A percentile compares a stretch with the other conserved stretches of the same genome.
phyloP scores from a whole-genome alignment of 2,888 invertebrate species.

The Agrochola macilenta region DNA sequence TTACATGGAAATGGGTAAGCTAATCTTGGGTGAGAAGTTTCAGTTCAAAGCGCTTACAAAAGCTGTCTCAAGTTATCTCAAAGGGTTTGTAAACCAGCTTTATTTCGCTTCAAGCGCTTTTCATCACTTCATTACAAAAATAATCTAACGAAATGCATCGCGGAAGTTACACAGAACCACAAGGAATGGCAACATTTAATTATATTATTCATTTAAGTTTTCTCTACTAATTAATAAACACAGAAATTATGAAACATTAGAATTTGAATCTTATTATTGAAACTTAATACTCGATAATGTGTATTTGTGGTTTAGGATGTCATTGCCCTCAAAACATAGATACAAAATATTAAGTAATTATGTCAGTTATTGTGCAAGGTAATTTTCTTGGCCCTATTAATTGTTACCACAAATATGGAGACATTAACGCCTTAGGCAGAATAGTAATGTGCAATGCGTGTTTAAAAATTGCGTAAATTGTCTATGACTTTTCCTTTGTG shows the following conservation, averaged over 20 bases:
- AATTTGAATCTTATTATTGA: constrained; percentile 14
- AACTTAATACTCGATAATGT: constrained; percentile 27
- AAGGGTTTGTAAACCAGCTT: not conserved
- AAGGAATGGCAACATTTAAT: constrained; percentile 13
- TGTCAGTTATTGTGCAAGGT: constrained; percentile 61
- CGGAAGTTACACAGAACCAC: constrained; percentile 36
- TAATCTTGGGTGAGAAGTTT: not conserved
- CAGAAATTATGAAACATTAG: constrained; percentile 13
- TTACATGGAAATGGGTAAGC: not conserved
- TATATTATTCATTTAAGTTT: constrained; percentile 13
- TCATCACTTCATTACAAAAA: constrained; percentile 25
- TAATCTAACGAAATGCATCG: constrained; percentile 14
- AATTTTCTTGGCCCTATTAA: constrained; percentile 50
- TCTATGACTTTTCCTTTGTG: constrained; percentile 19
- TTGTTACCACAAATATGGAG: constrained; percentile 56
- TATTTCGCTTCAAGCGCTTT: constrained; percentile 8
- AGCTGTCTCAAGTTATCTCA: not conserved
- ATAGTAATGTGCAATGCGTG: constrained; percentile 21
- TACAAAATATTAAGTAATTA: constrained; percentile 39
- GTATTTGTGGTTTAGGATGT: constrained; percentile 26
- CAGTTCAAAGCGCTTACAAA: not conserved
- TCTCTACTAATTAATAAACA: constrained; percentile 18
- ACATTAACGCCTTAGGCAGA: constrained; percentile 37
- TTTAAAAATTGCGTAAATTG: constrained; percentile 37
- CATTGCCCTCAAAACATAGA: constrained; percentile 52